A percentile compares a stretch with the other conserved stretches of the same genome.
Evolutionary conservation across 1,140 invertebrate species (phyloP).

Genomic region (Dendroctonus ponderosae): DNA sequence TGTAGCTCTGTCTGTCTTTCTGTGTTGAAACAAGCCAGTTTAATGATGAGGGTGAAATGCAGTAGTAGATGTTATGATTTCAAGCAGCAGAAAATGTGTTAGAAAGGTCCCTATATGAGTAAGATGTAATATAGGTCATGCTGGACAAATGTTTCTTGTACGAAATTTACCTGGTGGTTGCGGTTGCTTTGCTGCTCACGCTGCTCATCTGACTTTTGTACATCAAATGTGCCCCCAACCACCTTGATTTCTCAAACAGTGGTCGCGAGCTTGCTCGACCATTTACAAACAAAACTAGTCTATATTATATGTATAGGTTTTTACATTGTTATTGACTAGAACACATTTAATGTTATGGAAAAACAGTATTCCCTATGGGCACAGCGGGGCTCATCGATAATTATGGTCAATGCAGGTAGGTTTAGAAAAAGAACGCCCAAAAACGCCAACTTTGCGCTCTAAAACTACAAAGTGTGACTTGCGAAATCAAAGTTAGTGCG

Average conservation of each 20-base stretch:
- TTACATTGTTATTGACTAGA: slow-evolving; percentile 27
- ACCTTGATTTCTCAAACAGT: no score
- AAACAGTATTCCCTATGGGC: background rate
- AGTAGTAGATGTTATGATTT: slow-evolving; percentile 11
- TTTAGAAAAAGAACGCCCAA: background rate
- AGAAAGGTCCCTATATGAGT: background rate
- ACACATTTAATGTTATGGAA: slow-evolving; percentile 8
- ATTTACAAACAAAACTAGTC: no score
- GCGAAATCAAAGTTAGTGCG: no score
- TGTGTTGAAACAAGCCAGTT: slow-evolving; percentile 18
- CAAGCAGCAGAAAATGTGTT: slow-evolving; percentile 25
- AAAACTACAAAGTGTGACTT: no score
- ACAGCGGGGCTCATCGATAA: no score
- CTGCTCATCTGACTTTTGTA: no score
- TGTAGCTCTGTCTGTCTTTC: slow-evolving; percentile 33
- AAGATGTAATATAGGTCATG: slow-evolving; percentile 15
- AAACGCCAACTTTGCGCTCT: no score
- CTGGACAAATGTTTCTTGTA: slow-evolving; percentile 15
- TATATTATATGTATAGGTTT: slow-evolving; percentile 7
- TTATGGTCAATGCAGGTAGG: no score
- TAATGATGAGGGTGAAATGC: slow-evolving; percentile 20
- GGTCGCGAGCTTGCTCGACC: no score
- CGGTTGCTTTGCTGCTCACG: no score
- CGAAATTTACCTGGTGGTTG: background rate
- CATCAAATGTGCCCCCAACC: no score